phyloP scores from a whole-genome alignment of 1,140 invertebrate genomes.

The Nixonia krombeini region DNA sequence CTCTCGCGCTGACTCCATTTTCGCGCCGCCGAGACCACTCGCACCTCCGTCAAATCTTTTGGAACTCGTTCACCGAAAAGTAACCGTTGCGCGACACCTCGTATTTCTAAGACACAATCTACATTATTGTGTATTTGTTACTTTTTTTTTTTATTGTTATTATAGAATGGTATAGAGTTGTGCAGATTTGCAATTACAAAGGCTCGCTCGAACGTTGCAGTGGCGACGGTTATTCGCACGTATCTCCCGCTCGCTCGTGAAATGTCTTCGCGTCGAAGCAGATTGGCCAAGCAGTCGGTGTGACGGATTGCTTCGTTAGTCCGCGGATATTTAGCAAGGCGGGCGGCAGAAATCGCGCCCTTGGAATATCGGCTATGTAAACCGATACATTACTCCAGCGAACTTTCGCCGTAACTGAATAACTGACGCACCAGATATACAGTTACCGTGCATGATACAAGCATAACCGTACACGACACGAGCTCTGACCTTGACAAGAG shows the following conservation, averaged over 20 bases:
- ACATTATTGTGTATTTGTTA: too few species aligned
- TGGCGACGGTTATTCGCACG: too few species aligned
- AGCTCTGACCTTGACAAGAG: slow-evolving; percentile 6
- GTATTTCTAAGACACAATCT: too few species aligned
- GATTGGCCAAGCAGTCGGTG: slow-evolving; percentile 35
- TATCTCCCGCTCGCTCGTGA: slow-evolving; percentile 19
- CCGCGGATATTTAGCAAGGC: slow-evolving; percentile 33
- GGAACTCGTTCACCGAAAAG: too few species aligned
- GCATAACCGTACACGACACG: neutral
- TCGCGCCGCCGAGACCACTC: neutral
- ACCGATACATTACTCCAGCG: slow-evolving; percentile 26
- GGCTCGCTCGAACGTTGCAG: too few species aligned
- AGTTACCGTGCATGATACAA: slow-evolving; percentile 34
- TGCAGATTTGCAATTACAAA: too few species aligned
- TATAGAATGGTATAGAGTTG: too few species aligned
- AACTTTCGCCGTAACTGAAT: slow-evolving; percentile 27
- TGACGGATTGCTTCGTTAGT: slow-evolving; percentile 52
- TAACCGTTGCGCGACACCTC: too few species aligned
- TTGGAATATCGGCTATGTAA: slow-evolving; percentile 49
- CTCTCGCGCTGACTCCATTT: neutral
- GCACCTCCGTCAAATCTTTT: too few species aligned
- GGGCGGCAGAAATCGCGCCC: slow-evolving; percentile 37
- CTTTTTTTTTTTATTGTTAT: too few species aligned
- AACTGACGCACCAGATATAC: slow-evolving; percentile 26
- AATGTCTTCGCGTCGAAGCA: slow-evolving; percentile 19